Evolutionary conservation across 2,888 invertebrate genomes (phyloP), one percentile per base, ranked within the genome.

Genomic region (Polydrusus pterygomalis): DNA sequence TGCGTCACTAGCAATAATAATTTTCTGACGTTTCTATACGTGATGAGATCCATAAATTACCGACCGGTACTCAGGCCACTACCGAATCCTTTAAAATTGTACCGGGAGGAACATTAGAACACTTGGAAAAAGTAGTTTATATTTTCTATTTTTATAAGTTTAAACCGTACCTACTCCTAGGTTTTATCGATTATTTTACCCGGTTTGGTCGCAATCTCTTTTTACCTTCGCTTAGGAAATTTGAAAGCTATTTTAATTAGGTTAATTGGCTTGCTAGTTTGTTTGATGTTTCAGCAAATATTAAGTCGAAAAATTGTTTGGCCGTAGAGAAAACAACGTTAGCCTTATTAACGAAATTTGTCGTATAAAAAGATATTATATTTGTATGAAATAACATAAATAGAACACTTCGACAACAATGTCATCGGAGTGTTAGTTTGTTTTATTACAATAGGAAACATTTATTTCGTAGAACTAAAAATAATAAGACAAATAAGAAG

Each of bases 211-310:
- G 47, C 15, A 49, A 64, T 49, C 34, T 56, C 20, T 45, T 25
- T 62, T 62, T 62, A 49, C 47, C 60, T 38, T 70, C 49, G 74
- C 63, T 51, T 69, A 74, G 74, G 56, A 74, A 74, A 74, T 74
- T 69, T 69, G 74, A 74, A 74, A 69, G 74, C 64, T 47, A 38
- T 54, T 68, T 62, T 74, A 74, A 74, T 74, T 74, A 74, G 74
- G 74, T 69, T 69, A 74, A 69, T 69, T 74, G 74, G 51, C 20
- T 9, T 30, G 49, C 40, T 54, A 45, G 74, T 69, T 69, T 68
- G 74, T 70, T 62, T 70, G 63, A 70, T 51, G 62, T 63, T 60
- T 63, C 51, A 51, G 70, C 70, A 63, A 70, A 60, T 60, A 60
- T 60, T 60, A 38, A 38, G 38, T 60, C 38, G 40, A 60, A 60